Conservation (phyloP, 2,888 invertebrate species). For the Sipunculus nudus region DNA sequence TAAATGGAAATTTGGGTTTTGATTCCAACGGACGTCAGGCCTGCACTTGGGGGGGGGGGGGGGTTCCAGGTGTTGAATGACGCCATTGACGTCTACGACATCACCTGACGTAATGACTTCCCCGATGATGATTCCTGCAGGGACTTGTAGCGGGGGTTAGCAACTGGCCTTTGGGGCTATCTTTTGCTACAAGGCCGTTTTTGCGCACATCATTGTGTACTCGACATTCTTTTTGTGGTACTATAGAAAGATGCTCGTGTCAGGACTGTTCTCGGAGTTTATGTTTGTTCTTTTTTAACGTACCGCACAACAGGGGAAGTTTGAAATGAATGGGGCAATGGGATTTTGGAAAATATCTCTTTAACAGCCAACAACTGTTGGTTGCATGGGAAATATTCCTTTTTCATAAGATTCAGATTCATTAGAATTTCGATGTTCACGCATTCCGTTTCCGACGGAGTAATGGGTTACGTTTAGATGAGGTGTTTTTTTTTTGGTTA, state of each 20-base stretch:
- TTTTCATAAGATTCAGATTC: too few relatives aligned
- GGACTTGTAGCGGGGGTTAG: conserved; percentile 16
- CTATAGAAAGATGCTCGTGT: not conserved
- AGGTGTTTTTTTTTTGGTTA: too few relatives aligned
- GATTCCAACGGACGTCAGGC: not conserved
- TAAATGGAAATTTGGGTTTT: not conserved
- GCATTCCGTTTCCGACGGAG: too few relatives aligned
- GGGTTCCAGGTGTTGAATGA: conserved; percentile 9
- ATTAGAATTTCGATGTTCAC: too few relatives aligned
- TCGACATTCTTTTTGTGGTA: not conserved
- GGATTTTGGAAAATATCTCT: not conserved
- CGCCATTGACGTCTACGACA: not conserved
- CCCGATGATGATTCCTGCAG: conserved; percentile 9
- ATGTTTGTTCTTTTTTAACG: not conserved
- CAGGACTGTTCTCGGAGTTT: not conserved
- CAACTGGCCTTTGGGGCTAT: conserved; percentile 4
- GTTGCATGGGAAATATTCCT: too few relatives aligned
- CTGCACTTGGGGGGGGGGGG: conserved; percentile 11
- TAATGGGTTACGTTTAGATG: too few relatives aligned
- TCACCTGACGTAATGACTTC: not conserved
- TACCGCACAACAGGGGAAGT: too few relatives aligned
- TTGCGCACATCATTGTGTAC: not conserved
- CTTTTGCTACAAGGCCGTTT: not conserved
- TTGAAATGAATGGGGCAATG: too few relatives aligned
- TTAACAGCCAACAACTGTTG: not conserved